Evolutionary conservation across 2,797 vertebrate genomes (phyloP).

Genomic region (Onychomys leucogaster): DNA sequence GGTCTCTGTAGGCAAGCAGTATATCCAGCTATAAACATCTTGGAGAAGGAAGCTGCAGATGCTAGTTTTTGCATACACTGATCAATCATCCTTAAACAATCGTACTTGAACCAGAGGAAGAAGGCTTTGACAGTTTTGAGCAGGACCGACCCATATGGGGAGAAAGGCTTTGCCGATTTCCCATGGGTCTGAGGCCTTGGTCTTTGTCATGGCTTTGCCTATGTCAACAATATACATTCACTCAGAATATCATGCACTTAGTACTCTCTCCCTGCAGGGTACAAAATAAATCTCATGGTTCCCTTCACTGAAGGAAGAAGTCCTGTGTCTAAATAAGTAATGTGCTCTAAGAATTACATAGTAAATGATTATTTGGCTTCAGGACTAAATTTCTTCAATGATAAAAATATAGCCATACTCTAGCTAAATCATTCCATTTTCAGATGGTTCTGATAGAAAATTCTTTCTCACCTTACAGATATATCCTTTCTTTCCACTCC

Average conservation of each 20-base stretch:
- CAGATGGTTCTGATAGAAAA: constrained; percentile 27
- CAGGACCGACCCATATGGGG: neutral
- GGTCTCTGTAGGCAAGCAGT: neutral
- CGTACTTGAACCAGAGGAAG: neutral
- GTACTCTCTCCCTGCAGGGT: neutral
- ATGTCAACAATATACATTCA: neutral
- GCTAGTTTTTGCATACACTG: neutral
- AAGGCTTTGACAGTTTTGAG: neutral
- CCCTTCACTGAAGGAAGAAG: neutral
- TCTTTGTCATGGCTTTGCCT: neutral
- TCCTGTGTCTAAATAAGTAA: constrained; percentile 28
- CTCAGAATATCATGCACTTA: neutral
- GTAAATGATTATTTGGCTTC: constrained; percentile 13
- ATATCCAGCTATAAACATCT: neutral
- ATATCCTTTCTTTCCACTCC: neutral
- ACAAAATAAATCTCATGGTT: constrained; percentile 12
- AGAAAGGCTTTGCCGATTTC: neutral
- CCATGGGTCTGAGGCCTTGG: too few relatives aligned
- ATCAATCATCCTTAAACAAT: neutral
- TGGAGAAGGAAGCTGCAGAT: neutral
- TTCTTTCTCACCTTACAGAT: neutral
- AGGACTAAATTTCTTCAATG: neutral
- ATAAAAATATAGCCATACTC: neutral
- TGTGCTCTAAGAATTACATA: neutral
- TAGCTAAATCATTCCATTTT: constrained; percentile 27